These are phyloP conservation scores for Pseudomyrmex cubaensis DNA, from an alignment of 1,140 invertebrate species.

Conservation along the genomic window DNA sequence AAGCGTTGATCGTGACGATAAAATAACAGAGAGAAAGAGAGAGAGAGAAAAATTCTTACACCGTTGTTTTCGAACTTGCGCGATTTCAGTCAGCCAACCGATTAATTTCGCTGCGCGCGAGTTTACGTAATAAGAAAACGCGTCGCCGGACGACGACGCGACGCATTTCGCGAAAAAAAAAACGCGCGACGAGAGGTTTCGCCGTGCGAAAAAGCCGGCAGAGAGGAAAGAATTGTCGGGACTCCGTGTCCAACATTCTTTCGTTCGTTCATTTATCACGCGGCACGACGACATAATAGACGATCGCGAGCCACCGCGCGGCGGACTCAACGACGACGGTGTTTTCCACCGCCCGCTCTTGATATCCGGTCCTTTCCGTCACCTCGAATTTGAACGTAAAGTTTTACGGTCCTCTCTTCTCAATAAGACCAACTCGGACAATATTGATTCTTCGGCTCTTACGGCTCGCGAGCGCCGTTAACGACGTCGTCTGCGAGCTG, in stretches of 20 bases:
- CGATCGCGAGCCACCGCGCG: constrained; percentile 13
- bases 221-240: constrained; percentile 59
- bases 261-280: constrained; percentile 68
- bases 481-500: constrained; percentile 30
- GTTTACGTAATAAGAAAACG: constrained; percentile 51
- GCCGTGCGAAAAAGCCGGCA: constrained; percentile 28
- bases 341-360: constrained; percentile 53
- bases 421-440: constrained; percentile 23
- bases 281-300: constrained; percentile 61
- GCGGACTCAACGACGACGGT: constrained; percentile 32
- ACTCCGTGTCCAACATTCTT: constrained; percentile 48
- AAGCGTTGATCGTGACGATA: too few species aligned
- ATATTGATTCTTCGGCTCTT: constrained; percentile 45
- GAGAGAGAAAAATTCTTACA: neutral
- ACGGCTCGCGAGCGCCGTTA: constrained; percentile 14
- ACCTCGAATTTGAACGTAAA: constrained; percentile 55
- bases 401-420: constrained; percentile 15
- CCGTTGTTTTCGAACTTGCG: neutral
- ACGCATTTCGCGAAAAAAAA: constrained; percentile 20
- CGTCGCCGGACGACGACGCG: neutral
- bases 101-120: constrained; percentile 13
- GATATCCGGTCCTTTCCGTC: constrained; percentile 28
- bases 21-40: too few species aligned
- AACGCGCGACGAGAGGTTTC: constrained; percentile 20
- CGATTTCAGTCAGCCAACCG: neutral